These are phyloP conservation scores for Zaprionus lachaisei DNA, from an alignment of 1,140 invertebrate species.

Conservation along the genomic window DNA sequence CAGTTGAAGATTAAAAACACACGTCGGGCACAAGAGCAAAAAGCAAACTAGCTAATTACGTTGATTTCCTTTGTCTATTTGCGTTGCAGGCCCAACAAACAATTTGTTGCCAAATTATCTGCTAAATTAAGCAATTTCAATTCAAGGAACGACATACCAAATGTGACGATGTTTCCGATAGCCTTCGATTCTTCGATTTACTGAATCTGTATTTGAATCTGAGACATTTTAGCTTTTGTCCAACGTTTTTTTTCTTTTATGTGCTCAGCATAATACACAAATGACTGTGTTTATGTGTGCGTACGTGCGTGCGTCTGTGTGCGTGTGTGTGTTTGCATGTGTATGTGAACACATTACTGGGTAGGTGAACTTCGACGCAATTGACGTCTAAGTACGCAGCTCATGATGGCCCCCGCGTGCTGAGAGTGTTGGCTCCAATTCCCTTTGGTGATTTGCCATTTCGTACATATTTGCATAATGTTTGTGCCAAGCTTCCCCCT, in stretches of 20 bases:
- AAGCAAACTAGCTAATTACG: conserved; percentile 28
- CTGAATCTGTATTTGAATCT: conserved; percentile 14
- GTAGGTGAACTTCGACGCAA: neutral
- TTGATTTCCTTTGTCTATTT: conserved; percentile 21
- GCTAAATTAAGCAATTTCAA: conserved; percentile 51
- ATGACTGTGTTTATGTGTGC: conserved; percentile 55
- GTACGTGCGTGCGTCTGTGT: conserved; percentile 13
- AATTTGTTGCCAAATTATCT: conserved; percentile 35
- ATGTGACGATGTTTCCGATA: conserved; percentile 27
- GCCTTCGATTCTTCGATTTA: neutral
- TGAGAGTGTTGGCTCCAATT: conserved; percentile 24
- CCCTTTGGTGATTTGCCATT: conserved; percentile 15
- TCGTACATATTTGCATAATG: conserved; percentile 30
- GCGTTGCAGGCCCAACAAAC: conserved; percentile 15
- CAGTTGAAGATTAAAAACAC: neutral
- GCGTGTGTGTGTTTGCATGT: conserved; percentile 10
- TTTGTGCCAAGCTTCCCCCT: neutral
- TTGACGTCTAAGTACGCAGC: conserved; percentile 5
- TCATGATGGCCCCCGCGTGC: conserved; percentile 28
- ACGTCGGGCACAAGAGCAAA: conserved; percentile 1
- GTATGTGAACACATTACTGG: conserved; percentile 5
- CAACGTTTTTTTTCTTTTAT: conserved; percentile 33
- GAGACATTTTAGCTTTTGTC: conserved; percentile 21
- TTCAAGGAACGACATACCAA: conserved; percentile 41
- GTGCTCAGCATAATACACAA: conserved; percentile 47